Evolutionary conservation across 2,797 vertebrate genomes (phyloP), one percentile per base, ranked within the genome.

Genomic region (Cygnus olor): DNA sequence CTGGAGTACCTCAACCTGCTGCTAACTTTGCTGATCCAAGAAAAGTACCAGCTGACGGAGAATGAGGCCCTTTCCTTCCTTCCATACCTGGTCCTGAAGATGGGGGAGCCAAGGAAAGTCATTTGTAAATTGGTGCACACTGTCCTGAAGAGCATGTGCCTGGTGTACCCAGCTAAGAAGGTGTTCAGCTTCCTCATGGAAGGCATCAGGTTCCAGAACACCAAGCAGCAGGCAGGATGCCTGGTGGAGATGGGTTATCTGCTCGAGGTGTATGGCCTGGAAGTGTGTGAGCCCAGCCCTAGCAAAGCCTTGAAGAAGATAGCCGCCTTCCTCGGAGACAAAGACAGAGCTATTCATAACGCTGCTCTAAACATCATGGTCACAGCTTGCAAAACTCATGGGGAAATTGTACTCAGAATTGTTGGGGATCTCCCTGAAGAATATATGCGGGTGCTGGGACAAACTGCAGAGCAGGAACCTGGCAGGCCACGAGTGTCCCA

Each of bases 51-150:
- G 95, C 97, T 99, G 83, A 99, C 95, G 0, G 99, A 99, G 87
- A 98, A 98, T 2, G 99, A 99, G 96, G 99, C 98, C 11, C 98
- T 97, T 58, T 99, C 99, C 85, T 99, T 99, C 56, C 97, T 99
- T 22, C 99, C 99, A 20, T 99, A 99, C 97, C 98, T 99, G 82
- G 98, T 99, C 71, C 98, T 99, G 49, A 99, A 99, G 98, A 98
- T 99, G 4, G 99, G 99, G 53, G 99, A 99, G 94, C 98, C 99
- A 3, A 99, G 99, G 92, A 98, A 99, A 86, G 98, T 98, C 64
- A 98, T 99, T 53, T 98, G 98, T 54, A 99, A 99, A 97, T 99
- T 99, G 47, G 99, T 99, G 19, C 98, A 98, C 36, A 94, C 98
- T 88, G 98, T 99, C 73, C 96, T 99, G 80, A 92, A 97, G 88